Evolutionary conservation across 2,113 vertebrate genomes (phyloP).

Genomic region (Solea senegalensis): DNA sequence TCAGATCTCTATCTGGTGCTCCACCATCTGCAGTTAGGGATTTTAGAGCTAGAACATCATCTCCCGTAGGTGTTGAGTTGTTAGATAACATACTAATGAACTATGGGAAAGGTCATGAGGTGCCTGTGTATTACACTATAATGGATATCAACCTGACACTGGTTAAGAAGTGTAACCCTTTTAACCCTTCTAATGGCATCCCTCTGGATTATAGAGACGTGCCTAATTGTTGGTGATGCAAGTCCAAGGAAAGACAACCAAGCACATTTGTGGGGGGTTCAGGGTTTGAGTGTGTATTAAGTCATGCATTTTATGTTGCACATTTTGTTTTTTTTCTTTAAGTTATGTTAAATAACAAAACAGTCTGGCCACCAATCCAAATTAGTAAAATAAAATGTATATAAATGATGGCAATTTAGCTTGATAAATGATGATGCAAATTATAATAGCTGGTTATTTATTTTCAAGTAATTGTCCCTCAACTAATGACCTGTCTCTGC

Average conservation of each 20-base stretch:
- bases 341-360: too few relatives aligned
- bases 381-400: too few relatives aligned
- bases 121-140: not conserved
- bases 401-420: not conserved
- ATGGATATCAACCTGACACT: not conserved
- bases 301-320: too few relatives aligned
- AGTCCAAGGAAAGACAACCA: too few relatives aligned
- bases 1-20: not conserved
- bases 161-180: not conserved
- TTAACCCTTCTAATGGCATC: not conserved
- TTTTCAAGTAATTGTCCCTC: not conserved
- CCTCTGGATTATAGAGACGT: not conserved
- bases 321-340: too few relatives aligned
- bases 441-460: not conserved
- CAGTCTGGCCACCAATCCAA: too few relatives aligned
- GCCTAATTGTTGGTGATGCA: not conserved
- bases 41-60: too few relatives aligned
- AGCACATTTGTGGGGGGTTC: too few relatives aligned
- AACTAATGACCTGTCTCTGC: not conserved
- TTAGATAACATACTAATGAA: not conserved
- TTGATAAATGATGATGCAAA: not conserved
- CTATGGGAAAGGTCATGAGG: not conserved
- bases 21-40: not conserved
- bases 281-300: too few relatives aligned
- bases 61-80: not conserved